phyloP scores from a whole-genome alignment of 2,113 vertebrate species.

The Dolichotis patagonum region DNA sequence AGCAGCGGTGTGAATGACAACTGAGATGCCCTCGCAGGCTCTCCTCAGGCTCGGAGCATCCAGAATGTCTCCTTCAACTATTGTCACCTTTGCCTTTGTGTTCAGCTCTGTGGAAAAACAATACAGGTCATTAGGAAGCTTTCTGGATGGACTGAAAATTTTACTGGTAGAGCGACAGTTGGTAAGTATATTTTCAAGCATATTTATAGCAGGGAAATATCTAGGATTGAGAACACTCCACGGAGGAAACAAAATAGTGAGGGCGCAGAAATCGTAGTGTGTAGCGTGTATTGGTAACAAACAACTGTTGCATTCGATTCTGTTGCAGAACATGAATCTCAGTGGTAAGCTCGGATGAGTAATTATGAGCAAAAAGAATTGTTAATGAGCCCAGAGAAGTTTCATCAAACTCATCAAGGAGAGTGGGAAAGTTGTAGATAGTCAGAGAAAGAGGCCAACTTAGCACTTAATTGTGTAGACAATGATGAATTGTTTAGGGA shows the following conservation, averaged over 20 bases:
- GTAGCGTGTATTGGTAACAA: neutral
- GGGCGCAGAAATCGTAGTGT: neutral
- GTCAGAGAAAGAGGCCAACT: neutral
- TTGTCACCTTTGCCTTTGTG: no score
- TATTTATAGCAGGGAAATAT: fast-evolving
- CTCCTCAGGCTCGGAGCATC: no score
- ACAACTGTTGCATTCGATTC: neutral
- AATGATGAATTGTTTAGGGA: neutral
- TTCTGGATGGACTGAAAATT: neutral
- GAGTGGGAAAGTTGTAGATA: no score
- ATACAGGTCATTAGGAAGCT: no score
- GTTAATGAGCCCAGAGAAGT: neutral
- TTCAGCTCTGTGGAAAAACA: no score
- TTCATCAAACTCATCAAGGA: neutral
- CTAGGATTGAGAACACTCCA: neutral
- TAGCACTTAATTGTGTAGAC: neutral
- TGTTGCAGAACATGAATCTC: neutral
- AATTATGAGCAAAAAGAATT: neutral
- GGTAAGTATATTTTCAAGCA: neutral
- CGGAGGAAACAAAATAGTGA: neutral
- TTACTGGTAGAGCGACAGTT: neutral
- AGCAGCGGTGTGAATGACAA: no score
- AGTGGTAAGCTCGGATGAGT: neutral
- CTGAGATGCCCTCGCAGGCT: no score
- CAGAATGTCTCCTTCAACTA: no score